A percentile compares a stretch with the other conserved stretches of the same genome.
These are phyloP conservation scores for Lumbricus terrestris DNA, from an alignment of 2,888 invertebrate species.

Conservation along the genomic window DNA sequence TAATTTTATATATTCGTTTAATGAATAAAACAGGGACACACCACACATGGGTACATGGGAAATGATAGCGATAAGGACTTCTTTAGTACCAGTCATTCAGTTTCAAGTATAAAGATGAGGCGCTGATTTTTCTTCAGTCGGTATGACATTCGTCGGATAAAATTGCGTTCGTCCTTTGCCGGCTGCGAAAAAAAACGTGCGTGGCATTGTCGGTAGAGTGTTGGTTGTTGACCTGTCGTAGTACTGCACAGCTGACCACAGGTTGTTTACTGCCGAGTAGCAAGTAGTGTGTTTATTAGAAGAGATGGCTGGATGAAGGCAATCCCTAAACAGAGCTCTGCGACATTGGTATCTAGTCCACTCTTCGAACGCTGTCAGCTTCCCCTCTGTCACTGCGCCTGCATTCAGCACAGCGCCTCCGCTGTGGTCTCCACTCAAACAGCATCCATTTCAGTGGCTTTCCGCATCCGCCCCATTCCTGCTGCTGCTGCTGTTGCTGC, in stretches of 20 bases:
- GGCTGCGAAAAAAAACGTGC: too few relatives aligned
- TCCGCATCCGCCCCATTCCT: background rate
- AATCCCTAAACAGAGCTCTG: conserved; percentile 3
- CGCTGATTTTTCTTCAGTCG: too few relatives aligned
- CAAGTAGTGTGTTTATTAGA: background rate
- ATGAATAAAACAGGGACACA: too few relatives aligned
- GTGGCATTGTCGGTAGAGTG: background rate
- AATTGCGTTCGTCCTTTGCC: too few relatives aligned
- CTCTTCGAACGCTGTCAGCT: background rate
- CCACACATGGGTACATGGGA: too few relatives aligned
- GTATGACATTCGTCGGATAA: too few relatives aligned
- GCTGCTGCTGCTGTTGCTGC: background rate
- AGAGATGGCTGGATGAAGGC: background rate
- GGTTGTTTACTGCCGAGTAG: background rate
- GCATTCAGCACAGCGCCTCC: background rate
- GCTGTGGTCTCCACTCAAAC: background rate
- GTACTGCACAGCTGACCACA: background rate
- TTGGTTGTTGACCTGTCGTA: background rate
- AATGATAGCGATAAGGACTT: too few relatives aligned
- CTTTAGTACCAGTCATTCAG: too few relatives aligned
- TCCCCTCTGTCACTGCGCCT: background rate
- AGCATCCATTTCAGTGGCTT: background rate
- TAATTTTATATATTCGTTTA: too few relatives aligned
- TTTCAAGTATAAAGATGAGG: too few relatives aligned
- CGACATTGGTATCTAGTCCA: background rate